Percentiles rank a stretch among this genome's conserved stretches.
These are phyloP conservation scores for Lithodes maja DNA, from an alignment of 2,888 invertebrate genomes.

Conservation along the genomic window DNA sequence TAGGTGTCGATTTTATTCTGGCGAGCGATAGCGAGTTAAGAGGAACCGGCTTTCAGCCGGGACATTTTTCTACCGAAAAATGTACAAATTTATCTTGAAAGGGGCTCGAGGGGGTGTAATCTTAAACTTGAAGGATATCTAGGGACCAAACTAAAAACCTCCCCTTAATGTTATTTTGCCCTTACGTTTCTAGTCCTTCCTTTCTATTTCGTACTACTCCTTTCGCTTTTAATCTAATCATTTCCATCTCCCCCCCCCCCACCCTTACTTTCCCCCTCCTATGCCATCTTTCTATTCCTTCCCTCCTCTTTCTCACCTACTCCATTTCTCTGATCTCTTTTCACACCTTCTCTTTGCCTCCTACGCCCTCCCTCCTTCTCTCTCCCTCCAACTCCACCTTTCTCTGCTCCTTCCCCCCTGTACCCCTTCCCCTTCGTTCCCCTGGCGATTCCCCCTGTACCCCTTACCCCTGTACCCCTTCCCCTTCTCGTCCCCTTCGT, in stretches of 20 bases:
- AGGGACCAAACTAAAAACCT: too few species aligned
- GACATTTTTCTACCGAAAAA: too few species aligned
- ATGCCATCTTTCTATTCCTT: background rate
- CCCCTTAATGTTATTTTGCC: background rate
- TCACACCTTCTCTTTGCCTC: background rate
- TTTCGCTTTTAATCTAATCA: background rate
- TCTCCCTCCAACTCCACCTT: background rate
- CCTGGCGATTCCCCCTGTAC: background rate
- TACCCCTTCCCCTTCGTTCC: background rate
- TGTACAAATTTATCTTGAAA: too few species aligned
- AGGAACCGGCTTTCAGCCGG: too few species aligned
- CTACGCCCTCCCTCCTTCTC: background rate
- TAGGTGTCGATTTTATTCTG: too few species aligned
- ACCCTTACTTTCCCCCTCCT: background rate
- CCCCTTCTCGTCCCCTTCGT: background rate
- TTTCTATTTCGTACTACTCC: background rate
- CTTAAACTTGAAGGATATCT: too few species aligned
- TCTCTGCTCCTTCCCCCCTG: background rate
- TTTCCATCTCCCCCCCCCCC: background rate
- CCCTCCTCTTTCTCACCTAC: background rate
- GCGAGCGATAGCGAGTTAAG: too few species aligned
- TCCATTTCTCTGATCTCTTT: background rate
- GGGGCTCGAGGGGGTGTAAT: too few species aligned
- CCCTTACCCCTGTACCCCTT: background rate
- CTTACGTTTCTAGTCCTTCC: background rate